A percentile compares a stretch with the other conserved stretches of the same genome.
phyloP scores from a whole-genome alignment of 2,113 vertebrate species.

The Gopherus flavomarginatus region DNA sequence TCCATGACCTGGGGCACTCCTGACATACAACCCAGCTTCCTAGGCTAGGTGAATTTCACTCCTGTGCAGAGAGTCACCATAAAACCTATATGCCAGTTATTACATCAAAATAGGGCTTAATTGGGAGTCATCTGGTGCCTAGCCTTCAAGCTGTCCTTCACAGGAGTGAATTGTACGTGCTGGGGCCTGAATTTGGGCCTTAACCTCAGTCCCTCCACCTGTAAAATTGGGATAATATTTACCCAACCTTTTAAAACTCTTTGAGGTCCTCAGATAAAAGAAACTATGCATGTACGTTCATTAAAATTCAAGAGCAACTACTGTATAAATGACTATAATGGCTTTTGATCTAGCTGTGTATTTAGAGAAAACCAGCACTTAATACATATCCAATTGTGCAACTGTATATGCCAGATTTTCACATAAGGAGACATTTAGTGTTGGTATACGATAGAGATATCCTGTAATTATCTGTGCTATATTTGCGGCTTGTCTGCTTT shows the following conservation, averaged over 20 bases:
- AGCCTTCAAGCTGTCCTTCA: background rate
- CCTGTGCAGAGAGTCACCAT: background rate
- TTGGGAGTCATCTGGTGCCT: background rate
- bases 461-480: conserved; percentile 46
- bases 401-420: conserved; percentile 39
- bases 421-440: conserved; percentile 20
- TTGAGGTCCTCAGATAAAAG: background rate
- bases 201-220: background rate
- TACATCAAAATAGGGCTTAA: background rate
- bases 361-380: conserved; percentile 14
- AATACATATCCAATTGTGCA: conserved; percentile 21
- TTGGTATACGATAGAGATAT: conserved; percentile 18
- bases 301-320: conserved; percentile 23
- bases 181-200: background rate
- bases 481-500: conserved; percentile 14
- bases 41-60: background rate
- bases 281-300: background rate
- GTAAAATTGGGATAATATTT: background rate
- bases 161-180: background rate
- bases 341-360: background rate
- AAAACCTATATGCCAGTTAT: background rate
- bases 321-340: background rate
- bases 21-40: background rate
- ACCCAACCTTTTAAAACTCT: background rate
- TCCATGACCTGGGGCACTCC: background rate